phyloP scores from a whole-genome alignment of 1,140 invertebrate genomes.

The Diploscapter pachys region DNA sequence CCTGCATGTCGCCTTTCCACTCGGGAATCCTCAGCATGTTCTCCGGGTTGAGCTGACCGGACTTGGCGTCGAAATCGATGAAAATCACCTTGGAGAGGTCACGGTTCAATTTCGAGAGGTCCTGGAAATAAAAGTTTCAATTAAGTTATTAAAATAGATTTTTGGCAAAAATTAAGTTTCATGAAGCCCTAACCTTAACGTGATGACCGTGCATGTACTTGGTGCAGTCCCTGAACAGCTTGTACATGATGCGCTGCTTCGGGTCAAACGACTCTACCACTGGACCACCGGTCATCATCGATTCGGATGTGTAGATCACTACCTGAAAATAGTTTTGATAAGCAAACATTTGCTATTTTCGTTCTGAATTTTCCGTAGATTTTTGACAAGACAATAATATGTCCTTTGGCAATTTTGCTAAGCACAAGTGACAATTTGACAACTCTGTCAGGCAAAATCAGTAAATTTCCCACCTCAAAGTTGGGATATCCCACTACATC shows the following conservation, averaged over 20 bases:
- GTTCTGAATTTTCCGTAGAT: no score
- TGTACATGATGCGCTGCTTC: slow-evolving; percentile 81
- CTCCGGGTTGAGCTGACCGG: slow-evolving; percentile 79
- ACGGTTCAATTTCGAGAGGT: slow-evolving; percentile 82
- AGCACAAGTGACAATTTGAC: no score
- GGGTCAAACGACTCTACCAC: slow-evolving; percentile 88
- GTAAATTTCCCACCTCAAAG: slow-evolving; percentile 66
- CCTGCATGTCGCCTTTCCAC: slow-evolving; percentile 83
- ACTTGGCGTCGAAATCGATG: slow-evolving; percentile 85
- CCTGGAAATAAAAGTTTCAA: slow-evolving; percentile 36
- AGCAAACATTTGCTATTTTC: not conserved
- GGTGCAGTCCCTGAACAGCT: slow-evolving; percentile 89
- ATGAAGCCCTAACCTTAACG: slow-evolving; percentile 69
- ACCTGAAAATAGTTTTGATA: slow-evolving; percentile 66
- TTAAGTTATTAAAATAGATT: not conserved
- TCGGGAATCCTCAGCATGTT: slow-evolving; percentile 84
- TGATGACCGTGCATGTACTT: slow-evolving; percentile 89
- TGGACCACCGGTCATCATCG: slow-evolving; percentile 75
- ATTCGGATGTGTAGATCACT: slow-evolving; percentile 91
- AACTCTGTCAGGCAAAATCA: no score
- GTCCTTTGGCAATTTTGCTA: no score
- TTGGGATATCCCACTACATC: slow-evolving; percentile 77
- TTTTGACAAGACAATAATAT: no score
- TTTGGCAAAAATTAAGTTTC: no score
- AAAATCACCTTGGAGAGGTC: slow-evolving; percentile 93